Base-by-base conservation (phyloP, 2,888 invertebrate genomes). In the Apodemia zela region DNA sequence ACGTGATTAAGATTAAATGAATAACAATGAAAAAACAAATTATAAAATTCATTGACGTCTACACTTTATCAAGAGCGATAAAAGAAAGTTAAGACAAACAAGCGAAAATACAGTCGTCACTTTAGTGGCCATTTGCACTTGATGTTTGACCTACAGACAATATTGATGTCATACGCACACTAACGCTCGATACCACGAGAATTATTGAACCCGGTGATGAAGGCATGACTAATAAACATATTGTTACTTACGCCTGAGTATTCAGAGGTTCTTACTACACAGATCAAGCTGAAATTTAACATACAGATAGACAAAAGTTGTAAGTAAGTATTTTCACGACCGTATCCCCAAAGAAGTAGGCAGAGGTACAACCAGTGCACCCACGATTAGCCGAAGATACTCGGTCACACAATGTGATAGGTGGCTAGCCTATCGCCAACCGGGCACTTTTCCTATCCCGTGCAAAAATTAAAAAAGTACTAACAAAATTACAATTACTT, bases 31-130 rank as follows among this genome's bases (percentile, higher is more conserved):
- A 42, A 38, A 15, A 69, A 67, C 75, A 70, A 71, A 74, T 71
- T 73, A 77, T 78, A 84, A 81, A 77, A 71, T 63, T 66, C 70
- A 76, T 73, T 83, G 83, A 83, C 83, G 83, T 78, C 75, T 72
- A 67, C 69, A 64, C 72, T 66, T 72, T 75, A 75, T 74, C 71
- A 59, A 21, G 21, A 8, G 29, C 35, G 79, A 79, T 80, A 80
- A 75, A 66, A 60, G 67, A 59, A 61, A 38, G 45, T 66, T 66
- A 64, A 71, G 65, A 73, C 67, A 75, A 76, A 75, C 70, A 75
- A 72, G 69, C 65, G 63, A 71, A 72, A 74, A 66, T 63, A 67
- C 69, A 57, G 63, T 63, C 68, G 65, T 67, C 65, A 66, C 35
- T 60, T 62, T 66, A 66, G 33, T 63, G 60, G 63, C 66, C 67